A percentile compares a stretch with the other conserved stretches of the same genome.
phyloP scores from a whole-genome alignment of 2,113 vertebrate genomes.

The Pseudopipra pipra region DNA sequence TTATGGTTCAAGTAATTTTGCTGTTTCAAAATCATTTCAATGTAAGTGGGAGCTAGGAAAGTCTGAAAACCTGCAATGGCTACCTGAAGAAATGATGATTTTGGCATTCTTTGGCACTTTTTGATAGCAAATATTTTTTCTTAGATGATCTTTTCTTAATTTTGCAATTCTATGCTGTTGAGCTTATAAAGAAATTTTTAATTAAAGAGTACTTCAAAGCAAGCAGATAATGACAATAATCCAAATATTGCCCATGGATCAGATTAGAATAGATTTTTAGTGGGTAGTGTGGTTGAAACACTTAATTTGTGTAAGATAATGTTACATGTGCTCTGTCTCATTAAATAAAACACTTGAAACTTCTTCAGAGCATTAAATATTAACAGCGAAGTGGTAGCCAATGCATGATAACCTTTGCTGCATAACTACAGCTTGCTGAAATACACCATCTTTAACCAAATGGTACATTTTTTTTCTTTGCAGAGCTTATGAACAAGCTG shows the following conservation, averaged over 20 bases:
- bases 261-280: not conserved
- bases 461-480: constrained; percentile 21
- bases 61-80: not conserved
- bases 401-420: not conserved
- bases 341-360: not conserved
- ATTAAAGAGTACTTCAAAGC: not conserved
- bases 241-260: not conserved
- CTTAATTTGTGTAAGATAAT: not conserved
- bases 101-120: not conserved
- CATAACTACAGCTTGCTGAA: not conserved
- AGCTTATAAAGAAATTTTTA: not conserved
- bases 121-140: not conserved
- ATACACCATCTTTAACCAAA: not conserved
- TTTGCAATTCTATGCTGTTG: not conserved
- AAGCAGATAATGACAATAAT: not conserved
- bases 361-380: not conserved
- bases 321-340: fast-evolving
- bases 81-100: not conserved
- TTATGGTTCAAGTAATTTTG: not conserved
- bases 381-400: not conserved
- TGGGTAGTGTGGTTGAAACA: not conserved
- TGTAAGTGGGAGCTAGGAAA: not conserved
- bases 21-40: not conserved
- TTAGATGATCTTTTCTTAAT: not conserved
- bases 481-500: constrained; percentile 96